Percentiles rank a stretch among this genome's conserved stretches.
Evolutionary conservation across 1,140 invertebrate genomes (phyloP).

Genomic region (Macrosteles quadrilineatus): DNA sequence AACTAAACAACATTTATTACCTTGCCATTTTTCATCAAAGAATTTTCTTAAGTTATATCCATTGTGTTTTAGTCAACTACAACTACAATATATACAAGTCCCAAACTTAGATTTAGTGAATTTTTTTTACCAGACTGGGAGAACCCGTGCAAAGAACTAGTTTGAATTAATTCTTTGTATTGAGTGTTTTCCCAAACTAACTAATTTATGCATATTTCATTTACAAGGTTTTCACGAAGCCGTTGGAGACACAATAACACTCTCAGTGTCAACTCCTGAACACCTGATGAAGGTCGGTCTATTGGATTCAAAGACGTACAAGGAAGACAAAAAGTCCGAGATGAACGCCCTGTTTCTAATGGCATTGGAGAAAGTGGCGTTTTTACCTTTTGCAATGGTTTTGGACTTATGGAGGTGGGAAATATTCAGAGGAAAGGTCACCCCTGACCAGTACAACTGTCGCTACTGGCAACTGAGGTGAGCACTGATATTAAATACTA

Average conservation of each 20-base stretch:
- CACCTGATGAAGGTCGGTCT: conserved; percentile 79
- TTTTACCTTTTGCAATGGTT: conserved; percentile 84
- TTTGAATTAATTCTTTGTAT: too few relatives aligned
- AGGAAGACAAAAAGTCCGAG: conserved; percentile 65
- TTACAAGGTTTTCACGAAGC: conserved; percentile 84
- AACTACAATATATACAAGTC: too few relatives aligned
- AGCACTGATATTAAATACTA: not conserved
- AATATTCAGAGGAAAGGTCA: conserved; percentile 75
- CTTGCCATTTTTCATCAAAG: too few relatives aligned
- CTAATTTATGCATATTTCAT: not conserved
- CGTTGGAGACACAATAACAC: conserved; percentile 84
- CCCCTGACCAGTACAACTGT: conserved; percentile 71
- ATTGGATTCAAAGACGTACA: conserved; percentile 42
- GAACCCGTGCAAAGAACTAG: too few relatives aligned
- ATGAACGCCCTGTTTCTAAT: conserved; percentile 78
- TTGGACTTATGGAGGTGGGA: conserved; percentile 88
- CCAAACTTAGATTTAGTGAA: too few relatives aligned
- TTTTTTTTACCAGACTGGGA: too few relatives aligned
- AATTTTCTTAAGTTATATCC: too few relatives aligned
- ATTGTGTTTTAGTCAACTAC: too few relatives aligned
- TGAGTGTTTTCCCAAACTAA: too few relatives aligned
- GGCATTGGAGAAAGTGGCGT: conserved; percentile 83
- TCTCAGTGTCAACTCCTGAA: conserved; percentile 77
- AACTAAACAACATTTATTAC: too few relatives aligned
- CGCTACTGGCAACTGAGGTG: conserved; percentile 61